Base-by-base conservation (phyloP, 2,888 invertebrate species). In the Cinara cedri region DNA sequence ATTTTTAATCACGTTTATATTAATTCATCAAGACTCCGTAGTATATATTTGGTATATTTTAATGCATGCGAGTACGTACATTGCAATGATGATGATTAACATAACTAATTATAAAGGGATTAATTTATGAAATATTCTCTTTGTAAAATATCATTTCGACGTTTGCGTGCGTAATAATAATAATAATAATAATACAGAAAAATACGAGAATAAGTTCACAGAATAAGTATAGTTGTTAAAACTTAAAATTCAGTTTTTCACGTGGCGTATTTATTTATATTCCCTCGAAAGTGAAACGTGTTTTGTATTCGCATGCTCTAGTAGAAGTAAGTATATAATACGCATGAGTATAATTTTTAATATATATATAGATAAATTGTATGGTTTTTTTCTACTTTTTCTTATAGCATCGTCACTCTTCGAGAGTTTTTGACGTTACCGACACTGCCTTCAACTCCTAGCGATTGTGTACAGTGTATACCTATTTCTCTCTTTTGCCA, bases 81-180 rank as follows among this genome's bases (percentile, higher is more conserved):
- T 42, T 21, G 24, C 46, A 0, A 46, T 10, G 21, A 46, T 60
- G 8, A 16, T 51, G 19, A 60, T 60, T 66, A 46, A 3, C 65
- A 46, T 46, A 66, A 66, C 16, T 10, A 66, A 66, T 66, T 10
- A 66, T 44, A 24, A 46, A 66, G 24, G 9, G 46, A 10, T 66
- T 66, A 46, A 16, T 66, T 46, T 66, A 66, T 66, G 46, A 66
- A 66, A 66, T 66, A 46, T 66, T 66, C 24, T 3, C 46, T 46
- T 14, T 66, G 46, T 66, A 21, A 66, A 66, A 24, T 24, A 3
- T 66, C 3, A 16, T 44, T 16, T 66, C 14, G 14, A 66, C 4
- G 16, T 66, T 16, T 3, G 16, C 46, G 21, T 10, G 34, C 6
- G 34, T 34, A 34, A 34, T 34, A 34, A 34, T 34, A 34, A 34